Base-by-base conservation (phyloP, 2,888 invertebrate genomes). In the Loripinus fragilis region DNA sequence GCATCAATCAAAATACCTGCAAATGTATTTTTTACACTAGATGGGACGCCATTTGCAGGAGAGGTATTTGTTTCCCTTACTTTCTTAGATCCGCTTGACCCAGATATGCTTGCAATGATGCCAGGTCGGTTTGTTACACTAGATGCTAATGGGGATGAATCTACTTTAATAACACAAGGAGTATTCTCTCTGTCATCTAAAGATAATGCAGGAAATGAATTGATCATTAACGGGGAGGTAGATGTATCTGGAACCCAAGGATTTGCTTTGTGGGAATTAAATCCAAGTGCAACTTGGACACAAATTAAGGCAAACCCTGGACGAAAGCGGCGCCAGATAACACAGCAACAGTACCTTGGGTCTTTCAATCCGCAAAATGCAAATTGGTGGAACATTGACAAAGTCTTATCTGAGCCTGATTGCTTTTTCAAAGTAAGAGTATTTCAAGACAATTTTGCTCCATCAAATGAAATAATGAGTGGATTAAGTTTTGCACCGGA, bases 361-460 rank as follows among this genome's bases (percentile, higher is more conserved):
- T 33, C 33, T 60, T 60, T 60, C 20, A 60, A 33, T 20, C 60
- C 33, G 33, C 60, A 33, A 20, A 33, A 28, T 33, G 60, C 2
- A 17, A 3, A 2, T 17, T 60, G 60, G 60, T 60, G 17, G 2
- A 60, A 60, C 17, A 60, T 60, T 60, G 60, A 60, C 33, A 28
- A 33, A 28, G 60, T 60, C 8, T 33, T 2, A 2, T 5, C 7
- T 60, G 33, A 60, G 17, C 60, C 60, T 1, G 33, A 60, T 20
- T 60, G 60, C n/a, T 60, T 33, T 33, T 60, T 60, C 33, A 60
- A 60, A 60, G 15, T 33, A 10, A 5, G 60, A 23, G 60, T 33
- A 7, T 60, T 60, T 33, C 2, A 33, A 33, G 20, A 60, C n/a
- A 10, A 30, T 12, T 60, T 60, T 60, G 3, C 33, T 12, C 28